phyloP scores from a whole-genome alignment of 1,140 invertebrate species.

The Diprion similis region DNA sequence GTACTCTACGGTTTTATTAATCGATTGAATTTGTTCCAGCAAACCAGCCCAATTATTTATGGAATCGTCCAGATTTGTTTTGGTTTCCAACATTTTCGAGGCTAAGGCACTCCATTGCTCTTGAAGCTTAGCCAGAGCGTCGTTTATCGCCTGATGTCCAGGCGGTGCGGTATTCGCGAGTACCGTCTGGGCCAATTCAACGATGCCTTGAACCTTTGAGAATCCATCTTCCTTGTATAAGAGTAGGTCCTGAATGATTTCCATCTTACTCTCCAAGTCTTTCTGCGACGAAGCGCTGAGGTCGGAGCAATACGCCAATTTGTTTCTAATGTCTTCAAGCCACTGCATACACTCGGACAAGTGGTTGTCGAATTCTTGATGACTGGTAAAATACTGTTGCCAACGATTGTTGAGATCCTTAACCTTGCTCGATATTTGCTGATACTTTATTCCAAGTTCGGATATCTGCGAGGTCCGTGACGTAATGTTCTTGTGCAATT shows the following conservation, averaged over 20 bases:
- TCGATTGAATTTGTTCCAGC: slow-evolving; percentile 84
- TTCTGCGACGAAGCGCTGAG: slow-evolving; percentile 81
- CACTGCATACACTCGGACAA: slow-evolving; percentile 81
- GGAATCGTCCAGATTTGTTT: slow-evolving; percentile 86
- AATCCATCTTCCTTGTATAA: slow-evolving; percentile 92
- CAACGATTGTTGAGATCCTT: slow-evolving; percentile 90
- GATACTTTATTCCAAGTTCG: slow-evolving; percentile 89
- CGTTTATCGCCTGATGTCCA: slow-evolving; percentile 88
- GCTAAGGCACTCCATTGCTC: slow-evolving; percentile 89
- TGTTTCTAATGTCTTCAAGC: slow-evolving; percentile 85
- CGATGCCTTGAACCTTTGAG: slow-evolving; percentile 82
- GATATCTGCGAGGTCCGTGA: slow-evolving; percentile 79
- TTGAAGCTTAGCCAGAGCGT: slow-evolving; percentile 82
- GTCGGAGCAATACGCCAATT: slow-evolving; percentile 85
- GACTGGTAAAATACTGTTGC: slow-evolving; percentile 89
- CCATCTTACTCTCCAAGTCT: slow-evolving; percentile 85
- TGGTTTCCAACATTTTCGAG: slow-evolving; percentile 88
- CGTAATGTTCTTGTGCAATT: slow-evolving; percentile 74
- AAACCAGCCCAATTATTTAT: slow-evolving; percentile 90
- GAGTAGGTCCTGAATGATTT: slow-evolving; percentile 84
- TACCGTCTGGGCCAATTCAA: slow-evolving; percentile 91
- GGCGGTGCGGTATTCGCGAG: slow-evolving; percentile 88
- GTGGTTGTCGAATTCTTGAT: slow-evolving; percentile 87
- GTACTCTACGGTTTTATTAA: slow-evolving; percentile 83
- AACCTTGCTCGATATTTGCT: slow-evolving; percentile 86